These are phyloP conservation scores for Pipistrellus pipistrellus DNA, from an alignment of 2,797 vertebrate genomes.

Conservation along the genomic window DNA sequence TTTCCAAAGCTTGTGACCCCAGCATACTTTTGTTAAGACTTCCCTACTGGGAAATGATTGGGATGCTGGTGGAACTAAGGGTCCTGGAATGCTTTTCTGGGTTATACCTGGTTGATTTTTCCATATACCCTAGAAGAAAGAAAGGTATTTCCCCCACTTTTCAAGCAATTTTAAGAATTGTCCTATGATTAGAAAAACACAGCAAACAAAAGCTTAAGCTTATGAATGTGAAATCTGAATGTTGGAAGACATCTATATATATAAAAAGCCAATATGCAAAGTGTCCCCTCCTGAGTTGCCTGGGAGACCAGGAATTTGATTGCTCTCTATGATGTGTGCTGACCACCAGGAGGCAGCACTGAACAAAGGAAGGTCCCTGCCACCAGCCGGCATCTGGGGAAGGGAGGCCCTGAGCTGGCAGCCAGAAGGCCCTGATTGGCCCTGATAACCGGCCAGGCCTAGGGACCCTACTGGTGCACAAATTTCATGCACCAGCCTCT, in stretches of 20 bases:
- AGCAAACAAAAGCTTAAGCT: neutral
- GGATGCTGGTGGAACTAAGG: neutral
- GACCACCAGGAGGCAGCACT: too few species aligned
- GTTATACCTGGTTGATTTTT: neutral
- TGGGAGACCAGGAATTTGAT: too few species aligned
- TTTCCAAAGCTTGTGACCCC: neutral
- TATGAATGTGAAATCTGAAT: conserved; percentile 34
- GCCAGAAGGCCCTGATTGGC: too few species aligned
- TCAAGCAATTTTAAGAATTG: conserved; percentile 2
- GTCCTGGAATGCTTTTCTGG: neutral
- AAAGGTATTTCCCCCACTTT: neutral
- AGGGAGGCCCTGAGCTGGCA: too few species aligned
- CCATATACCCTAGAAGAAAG: neutral
- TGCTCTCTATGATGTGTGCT: too few species aligned
- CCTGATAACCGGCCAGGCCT: too few species aligned
- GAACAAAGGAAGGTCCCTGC: too few species aligned
- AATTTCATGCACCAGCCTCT: too few species aligned
- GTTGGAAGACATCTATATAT: neutral
- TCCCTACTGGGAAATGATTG: neutral
- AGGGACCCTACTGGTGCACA: too few species aligned
- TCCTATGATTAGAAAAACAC: conserved; percentile 27
- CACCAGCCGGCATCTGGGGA: too few species aligned
- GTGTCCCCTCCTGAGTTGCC: too few species aligned
- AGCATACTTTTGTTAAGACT: neutral
- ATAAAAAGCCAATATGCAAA: too few species aligned